Conservation (phyloP, 2,797 vertebrate genomes). For the Acanthiza pusilla region DNA sequence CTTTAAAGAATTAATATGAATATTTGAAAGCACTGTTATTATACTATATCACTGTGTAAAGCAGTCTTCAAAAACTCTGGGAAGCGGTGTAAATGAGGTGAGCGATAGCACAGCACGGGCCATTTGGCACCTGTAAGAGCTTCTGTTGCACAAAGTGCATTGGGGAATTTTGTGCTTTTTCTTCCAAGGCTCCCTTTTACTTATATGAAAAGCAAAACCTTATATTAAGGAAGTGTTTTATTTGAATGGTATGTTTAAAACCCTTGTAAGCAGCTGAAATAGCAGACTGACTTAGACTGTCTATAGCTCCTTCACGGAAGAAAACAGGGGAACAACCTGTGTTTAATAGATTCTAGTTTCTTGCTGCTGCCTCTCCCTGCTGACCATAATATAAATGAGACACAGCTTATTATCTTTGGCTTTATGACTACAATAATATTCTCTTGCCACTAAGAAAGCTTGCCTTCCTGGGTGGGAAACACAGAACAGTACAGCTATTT, state of each 20-base stretch:
- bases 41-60: background rate
- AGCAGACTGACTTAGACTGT: background rate
- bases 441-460: background rate
- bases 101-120: background rate
- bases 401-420: background rate
- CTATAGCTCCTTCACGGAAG: background rate
- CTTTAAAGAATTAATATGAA: background rate
- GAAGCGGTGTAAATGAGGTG: background rate
- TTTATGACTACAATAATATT: background rate
- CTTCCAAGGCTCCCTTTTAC: background rate
- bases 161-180: background rate
- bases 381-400: background rate
- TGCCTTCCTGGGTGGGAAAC: background rate
- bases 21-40: background rate
- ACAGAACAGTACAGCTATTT: background rate
- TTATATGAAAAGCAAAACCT: background rate
- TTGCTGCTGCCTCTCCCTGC: background rate
- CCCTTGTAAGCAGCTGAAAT: background rate
- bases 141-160: background rate
- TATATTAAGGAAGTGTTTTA: background rate
- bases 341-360: background rate
- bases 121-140: background rate
- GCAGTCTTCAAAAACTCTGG: background rate
- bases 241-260: background rate
- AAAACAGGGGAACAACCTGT: background rate